Evolutionary conservation across 2,888 invertebrate species (phyloP).

Genomic region (Minunthozetes semirufus): DNA sequence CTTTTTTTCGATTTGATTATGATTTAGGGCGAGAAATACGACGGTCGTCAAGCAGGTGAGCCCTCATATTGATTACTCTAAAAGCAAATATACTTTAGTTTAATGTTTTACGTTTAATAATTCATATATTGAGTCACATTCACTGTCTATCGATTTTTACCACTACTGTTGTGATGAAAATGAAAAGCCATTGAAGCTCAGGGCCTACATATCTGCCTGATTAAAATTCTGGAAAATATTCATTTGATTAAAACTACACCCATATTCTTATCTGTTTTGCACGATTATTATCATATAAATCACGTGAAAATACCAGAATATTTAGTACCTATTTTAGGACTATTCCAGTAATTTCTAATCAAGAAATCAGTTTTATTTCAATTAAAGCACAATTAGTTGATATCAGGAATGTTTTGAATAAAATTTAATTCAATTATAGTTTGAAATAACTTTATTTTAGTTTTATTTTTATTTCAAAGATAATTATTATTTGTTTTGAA

Average conservation of each 20-base stretch:
- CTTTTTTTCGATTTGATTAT: slow-evolving; percentile 38
- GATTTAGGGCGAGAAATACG: slow-evolving; percentile 92
- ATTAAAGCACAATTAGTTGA: too few relatives aligned
- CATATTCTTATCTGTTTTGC: not conserved
- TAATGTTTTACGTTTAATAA: slow-evolving; percentile 15
- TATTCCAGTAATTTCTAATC: too few relatives aligned
- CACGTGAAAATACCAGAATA: too few relatives aligned
- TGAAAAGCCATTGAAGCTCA: not conserved
- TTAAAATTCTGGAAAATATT: not conserved
- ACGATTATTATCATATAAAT: not conserved
- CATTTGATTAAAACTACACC: not conserved
- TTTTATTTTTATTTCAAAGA: too few relatives aligned
- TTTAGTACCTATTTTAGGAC: too few relatives aligned
- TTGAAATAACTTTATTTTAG: too few relatives aligned
- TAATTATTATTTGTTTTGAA: too few relatives aligned
- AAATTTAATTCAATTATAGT: too few relatives aligned
- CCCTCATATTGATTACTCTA: slow-evolving; percentile 13
- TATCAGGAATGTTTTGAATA: too few relatives aligned
- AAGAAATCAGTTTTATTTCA: too few relatives aligned
- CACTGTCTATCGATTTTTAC: not conserved
- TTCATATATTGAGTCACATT: not conserved
- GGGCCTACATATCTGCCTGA: not conserved
- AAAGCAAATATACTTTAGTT: slow-evolving; percentile 8
- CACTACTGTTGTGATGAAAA: not conserved
- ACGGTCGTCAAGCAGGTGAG: slow-evolving; percentile 74